These are phyloP conservation scores for Rhamnusium bicolor DNA, from an alignment of 2,888 invertebrate species.

Conservation along the genomic window DNA sequence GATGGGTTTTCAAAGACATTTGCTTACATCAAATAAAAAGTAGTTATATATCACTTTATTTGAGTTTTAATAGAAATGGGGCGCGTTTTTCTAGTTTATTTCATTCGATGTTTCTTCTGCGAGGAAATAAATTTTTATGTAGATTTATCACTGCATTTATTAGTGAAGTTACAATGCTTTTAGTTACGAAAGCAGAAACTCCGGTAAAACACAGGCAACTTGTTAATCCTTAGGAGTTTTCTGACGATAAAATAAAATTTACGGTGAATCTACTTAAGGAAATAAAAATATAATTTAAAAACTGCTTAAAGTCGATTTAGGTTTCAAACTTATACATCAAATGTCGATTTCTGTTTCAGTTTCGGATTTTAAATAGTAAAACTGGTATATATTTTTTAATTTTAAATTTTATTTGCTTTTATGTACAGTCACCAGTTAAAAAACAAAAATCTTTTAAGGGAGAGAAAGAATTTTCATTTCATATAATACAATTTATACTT, in stretches of 20 bases:
- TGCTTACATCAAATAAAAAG: neutral
- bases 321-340: too few relatives aligned
- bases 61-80: neutral
- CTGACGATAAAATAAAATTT: neutral
- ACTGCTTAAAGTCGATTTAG: too few relatives aligned
- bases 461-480: too few relatives aligned
- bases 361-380: too few relatives aligned
- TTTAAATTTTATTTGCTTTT: too few relatives aligned
- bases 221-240: neutral
- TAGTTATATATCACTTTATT: conserved; percentile 11
- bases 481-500: too few relatives aligned
- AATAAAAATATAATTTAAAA: too few relatives aligned
- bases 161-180: neutral
- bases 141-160: neutral
- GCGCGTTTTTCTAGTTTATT: neutral
- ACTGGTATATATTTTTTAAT: too few relatives aligned
- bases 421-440: too few relatives aligned
- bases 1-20: conserved; percentile 9
- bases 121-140: neutral
- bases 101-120: neutral
- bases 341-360: too few relatives aligned
- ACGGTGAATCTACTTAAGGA: too few relatives aligned
- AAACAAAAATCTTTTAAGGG: too few relatives aligned
- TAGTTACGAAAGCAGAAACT: neutral
- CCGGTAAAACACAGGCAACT: neutral